Evolutionary conservation across 2,113 vertebrate genomes (phyloP).

Genomic region (Gracilinanus agilis): DNA sequence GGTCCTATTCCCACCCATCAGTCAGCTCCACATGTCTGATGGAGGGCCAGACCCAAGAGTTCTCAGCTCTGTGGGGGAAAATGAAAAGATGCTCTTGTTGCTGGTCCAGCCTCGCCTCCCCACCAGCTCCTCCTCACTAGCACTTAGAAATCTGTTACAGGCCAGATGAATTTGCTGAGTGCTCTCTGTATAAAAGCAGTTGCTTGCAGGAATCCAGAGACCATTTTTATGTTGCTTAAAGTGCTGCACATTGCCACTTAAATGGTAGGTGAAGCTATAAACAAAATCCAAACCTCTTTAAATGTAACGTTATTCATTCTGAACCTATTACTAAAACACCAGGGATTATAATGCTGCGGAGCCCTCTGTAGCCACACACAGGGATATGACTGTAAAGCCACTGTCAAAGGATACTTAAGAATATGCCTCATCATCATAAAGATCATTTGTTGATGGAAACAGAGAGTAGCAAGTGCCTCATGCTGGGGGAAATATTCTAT

Average conservation of each 20-base stretch:
- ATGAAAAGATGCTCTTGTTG: not conserved
- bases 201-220: constrained; percentile 39
- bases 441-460: constrained; percentile 50
- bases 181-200: constrained; percentile 40
- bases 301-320: constrained; percentile 48
- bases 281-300: constrained; percentile 56
- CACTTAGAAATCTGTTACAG: constrained; percentile 35
- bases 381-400: not conserved
- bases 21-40: not conserved
- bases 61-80: not conserved
- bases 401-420: not conserved
- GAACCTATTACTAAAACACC: constrained; percentile 52
- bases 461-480: constrained; percentile 45
- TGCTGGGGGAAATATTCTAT: constrained; percentile 32
- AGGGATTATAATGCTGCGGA: not conserved
- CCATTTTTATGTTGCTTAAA: constrained; percentile 58
- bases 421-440: constrained; percentile 19
- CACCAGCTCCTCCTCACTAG: constrained; percentile 18
- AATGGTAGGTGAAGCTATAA: constrained; percentile 62
- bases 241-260: constrained; percentile 44
- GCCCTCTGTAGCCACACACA: not conserved
- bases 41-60: constrained; percentile 5
- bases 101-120: fast-evolving
- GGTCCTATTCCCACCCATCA: constrained; percentile 2
- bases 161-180: constrained; percentile 55